A percentile compares a stretch with the other conserved stretches of the same genome.
phyloP scores from a whole-genome alignment of 2,113 vertebrate genomes.

The Solenodon paradoxus region DNA sequence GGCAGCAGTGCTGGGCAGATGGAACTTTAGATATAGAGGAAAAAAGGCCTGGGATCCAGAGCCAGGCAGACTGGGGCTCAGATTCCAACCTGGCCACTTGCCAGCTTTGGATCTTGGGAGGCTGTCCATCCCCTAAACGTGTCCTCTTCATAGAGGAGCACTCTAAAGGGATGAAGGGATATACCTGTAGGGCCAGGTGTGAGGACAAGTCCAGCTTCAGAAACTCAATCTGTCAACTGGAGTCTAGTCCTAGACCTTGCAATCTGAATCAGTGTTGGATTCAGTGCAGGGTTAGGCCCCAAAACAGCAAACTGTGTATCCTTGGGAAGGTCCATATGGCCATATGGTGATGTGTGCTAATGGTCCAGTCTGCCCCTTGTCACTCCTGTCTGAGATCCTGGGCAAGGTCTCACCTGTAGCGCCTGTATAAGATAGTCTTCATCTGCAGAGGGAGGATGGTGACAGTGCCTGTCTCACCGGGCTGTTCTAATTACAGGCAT shows the following conservation, averaged over 20 bases:
- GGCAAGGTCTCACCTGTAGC: background rate
- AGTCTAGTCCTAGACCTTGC: background rate
- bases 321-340: background rate
- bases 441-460: background rate
- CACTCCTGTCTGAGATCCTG: background rate
- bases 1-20: background rate
- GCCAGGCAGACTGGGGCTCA: background rate
- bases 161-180: background rate
- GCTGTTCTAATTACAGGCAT: background rate
- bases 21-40: background rate
- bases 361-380: too few relatives aligned
- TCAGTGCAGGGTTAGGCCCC: background rate
- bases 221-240: background rate
- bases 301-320: background rate
- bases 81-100: background rate
- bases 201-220: background rate
- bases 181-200: background rate
- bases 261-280: background rate
- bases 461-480: background rate
- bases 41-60: background rate
- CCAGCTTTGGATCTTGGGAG: background rate
- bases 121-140: accelerated
- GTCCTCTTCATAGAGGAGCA: background rate
- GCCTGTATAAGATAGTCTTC: accelerated
- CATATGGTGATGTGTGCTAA: background rate